phyloP scores from a whole-genome alignment of 2,113 vertebrate genomes.

The Platysternon megacephalum region DNA sequence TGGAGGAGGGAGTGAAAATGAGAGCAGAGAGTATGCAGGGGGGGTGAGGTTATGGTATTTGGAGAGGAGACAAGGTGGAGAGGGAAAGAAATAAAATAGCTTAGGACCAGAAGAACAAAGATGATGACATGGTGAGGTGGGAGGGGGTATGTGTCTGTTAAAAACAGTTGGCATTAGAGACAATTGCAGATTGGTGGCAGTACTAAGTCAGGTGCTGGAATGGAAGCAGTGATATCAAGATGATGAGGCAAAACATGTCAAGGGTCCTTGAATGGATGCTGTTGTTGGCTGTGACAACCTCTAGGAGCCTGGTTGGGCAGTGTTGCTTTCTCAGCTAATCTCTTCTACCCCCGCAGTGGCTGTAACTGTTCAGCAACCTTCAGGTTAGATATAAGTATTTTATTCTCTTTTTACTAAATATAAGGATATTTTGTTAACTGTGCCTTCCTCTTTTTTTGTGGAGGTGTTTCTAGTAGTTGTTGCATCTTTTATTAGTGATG shows the following conservation, averaged over 20 bases:
- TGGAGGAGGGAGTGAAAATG: background rate
- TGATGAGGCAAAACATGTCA: background rate
- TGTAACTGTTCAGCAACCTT: background rate
- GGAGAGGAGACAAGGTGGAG: background rate
- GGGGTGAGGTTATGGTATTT: background rate
- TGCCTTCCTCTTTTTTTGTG: background rate
- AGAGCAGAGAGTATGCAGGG: background rate
- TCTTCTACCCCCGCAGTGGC: background rate
- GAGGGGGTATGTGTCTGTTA: background rate
- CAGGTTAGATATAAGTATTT: background rate
- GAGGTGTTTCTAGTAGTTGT: background rate
- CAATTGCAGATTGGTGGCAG: background rate
- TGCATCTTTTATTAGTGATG: rapidly evolving
- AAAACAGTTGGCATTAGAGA: background rate
- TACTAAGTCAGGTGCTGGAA: background rate
- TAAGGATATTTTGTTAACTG: background rate
- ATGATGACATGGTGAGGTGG: background rate
- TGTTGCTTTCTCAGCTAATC: background rate
- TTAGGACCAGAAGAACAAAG: background rate
- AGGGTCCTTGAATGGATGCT: background rate
- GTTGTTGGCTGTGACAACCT: too few species aligned
- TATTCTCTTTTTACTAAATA: background rate
- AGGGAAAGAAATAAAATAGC: background rate
- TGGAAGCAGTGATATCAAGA: background rate
- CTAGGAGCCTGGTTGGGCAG: too few species aligned